Base-by-base conservation (phyloP, 2,113 vertebrate species). In the Coryphaenoides rupestris region DNA sequence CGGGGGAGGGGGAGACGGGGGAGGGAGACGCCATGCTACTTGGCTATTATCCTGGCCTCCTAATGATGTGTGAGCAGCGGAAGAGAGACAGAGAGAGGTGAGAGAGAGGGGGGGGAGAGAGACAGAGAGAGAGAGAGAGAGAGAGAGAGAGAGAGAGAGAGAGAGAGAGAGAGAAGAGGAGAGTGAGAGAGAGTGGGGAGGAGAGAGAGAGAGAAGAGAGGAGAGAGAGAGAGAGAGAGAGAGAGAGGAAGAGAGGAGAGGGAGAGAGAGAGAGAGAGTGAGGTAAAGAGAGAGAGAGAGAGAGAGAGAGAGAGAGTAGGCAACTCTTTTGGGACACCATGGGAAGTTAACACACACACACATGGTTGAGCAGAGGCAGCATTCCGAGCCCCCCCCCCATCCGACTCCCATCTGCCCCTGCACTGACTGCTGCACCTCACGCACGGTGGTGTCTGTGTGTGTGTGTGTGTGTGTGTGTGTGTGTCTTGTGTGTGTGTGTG, bases 21-120 rank as follows among this genome's bases (percentile, higher is more conserved):
- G 92, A 94, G 93, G 9, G 47, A 13, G 47, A n/a, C n/a, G n/a
- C n/a, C n/a, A n/a, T 92, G 94, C 94, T 96, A 93, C 93, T 96
- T 95, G 95, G 96, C 94, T 93, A 95, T 96, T 96, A 98, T 94
- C 94, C 93, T 96, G 93, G 93, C 93, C 93, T 96, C 90, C 94
- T 98, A 98, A 98, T 98, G 95, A 96, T 95, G 94, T 95, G 94
- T 95, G 94, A 95, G 93, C 93, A 93, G 94, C 92, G 91, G 89
- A 85, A 92, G 87, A 91, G 68, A 19, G 54, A 12, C 21, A 0
- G 54, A 15, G 19, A 5, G 54, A 21, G 54, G 54, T 12, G 24
- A 19, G 17, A 1, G 23, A 7, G 56, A n/a, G 16, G 16, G 22
- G 56, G 3, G 55, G 12, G 13, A 73, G 23, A 24, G 56, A 9